These are phyloP conservation scores for Callyntrura guangdongensis DNA, from an alignment of 2,888 invertebrate species.

Conservation along the genomic window DNA sequence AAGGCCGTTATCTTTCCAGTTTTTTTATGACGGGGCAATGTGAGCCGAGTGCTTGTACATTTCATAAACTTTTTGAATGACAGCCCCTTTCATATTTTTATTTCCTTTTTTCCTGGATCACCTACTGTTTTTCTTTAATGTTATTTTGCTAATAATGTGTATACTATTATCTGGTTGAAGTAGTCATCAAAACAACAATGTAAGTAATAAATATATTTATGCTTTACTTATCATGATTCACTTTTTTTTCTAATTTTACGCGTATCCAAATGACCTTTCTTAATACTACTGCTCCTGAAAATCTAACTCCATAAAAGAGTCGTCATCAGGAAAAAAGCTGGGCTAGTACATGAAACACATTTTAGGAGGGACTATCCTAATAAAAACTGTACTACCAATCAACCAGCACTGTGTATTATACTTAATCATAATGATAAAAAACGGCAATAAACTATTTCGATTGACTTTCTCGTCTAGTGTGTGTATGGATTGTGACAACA, in stretches of 20 bases:
- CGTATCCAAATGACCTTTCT: constrained; percentile 48
- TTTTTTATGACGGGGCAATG: too few species aligned
- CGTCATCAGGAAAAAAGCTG: not conserved
- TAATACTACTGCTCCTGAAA: constrained; percentile 40
- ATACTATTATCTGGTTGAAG: too few species aligned
- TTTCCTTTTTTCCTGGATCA: too few species aligned
- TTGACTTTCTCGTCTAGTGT: constrained; percentile 5
- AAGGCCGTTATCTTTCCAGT: too few species aligned
- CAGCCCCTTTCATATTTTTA: too few species aligned
- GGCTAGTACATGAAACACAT: constrained; percentile 10
- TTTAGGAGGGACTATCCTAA: not conserved
- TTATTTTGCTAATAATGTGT: not conserved
- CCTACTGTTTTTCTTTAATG: too few species aligned
- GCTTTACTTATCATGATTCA: too few species aligned
- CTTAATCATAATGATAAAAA: not conserved
- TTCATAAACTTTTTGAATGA: too few species aligned
- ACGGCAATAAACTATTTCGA: not conserved
- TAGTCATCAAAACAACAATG: too few species aligned
- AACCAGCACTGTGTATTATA: too few species aligned
- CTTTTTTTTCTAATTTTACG: not conserved
- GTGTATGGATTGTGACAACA: not conserved
- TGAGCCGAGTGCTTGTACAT: too few species aligned
- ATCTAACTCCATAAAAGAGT: constrained; percentile 26
- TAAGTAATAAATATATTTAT: too few species aligned
- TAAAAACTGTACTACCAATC: not conserved